Evolutionary conservation across 1,140 invertebrate species (phyloP).

Genomic region (Telenomus remus): DNA sequence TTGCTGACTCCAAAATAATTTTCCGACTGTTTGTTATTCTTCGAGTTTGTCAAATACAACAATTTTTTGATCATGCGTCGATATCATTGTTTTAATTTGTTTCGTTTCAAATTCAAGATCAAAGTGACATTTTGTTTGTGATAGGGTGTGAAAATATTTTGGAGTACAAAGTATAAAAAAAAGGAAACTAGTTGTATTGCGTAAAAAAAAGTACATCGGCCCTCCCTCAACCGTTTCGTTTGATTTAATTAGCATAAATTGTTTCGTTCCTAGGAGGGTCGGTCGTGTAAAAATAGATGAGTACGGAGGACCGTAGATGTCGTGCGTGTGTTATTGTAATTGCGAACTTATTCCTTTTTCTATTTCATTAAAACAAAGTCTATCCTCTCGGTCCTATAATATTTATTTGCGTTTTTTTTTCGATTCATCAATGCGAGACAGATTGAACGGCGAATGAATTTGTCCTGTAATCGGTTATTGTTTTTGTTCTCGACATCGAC

Average conservation of each 20-base stretch:
- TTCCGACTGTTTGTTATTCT: not conserved
- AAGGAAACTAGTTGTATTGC: not conserved
- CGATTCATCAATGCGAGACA: not conserved
- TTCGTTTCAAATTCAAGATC: too few species aligned
- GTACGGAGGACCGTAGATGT: constrained; percentile 11
- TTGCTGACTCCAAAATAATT: not conserved
- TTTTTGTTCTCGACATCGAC: not conserved
- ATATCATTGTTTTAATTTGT: too few species aligned
- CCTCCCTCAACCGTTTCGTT: constrained; percentile 13
- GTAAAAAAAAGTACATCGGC: not conserved
- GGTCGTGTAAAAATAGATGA: constrained; percentile 5
- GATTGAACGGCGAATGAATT: too few species aligned
- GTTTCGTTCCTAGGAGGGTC: constrained; percentile 24
- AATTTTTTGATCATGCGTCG: too few species aligned
- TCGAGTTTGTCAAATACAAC: not conserved
- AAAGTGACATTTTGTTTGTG: too few species aligned
- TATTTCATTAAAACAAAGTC: not conserved
- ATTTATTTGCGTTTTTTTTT: not conserved
- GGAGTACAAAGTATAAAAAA: not conserved
- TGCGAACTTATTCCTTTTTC: not conserved
- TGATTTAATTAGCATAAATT: constrained; percentile 4
- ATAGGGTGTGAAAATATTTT: too few species aligned
- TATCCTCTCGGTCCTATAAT: not conserved
- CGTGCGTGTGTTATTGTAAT: constrained; percentile 16
- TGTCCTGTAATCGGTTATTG: too few species aligned